These are phyloP conservation scores for Xenopus borealis DNA, from an alignment of 2,113 vertebrate species.

Conservation along the genomic window DNA sequence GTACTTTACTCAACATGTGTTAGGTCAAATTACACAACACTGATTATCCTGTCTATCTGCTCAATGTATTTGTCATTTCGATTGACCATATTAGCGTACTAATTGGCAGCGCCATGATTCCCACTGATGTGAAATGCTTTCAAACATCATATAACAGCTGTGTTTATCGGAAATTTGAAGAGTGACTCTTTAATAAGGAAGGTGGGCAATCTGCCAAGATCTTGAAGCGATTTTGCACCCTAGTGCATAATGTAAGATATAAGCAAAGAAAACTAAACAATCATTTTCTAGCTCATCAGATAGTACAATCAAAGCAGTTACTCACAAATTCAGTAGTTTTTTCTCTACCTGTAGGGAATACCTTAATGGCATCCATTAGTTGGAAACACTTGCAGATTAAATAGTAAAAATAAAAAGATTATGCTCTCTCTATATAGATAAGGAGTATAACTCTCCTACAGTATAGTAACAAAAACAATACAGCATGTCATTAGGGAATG, in stretches of 20 bases:
- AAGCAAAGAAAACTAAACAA: slow-evolving; percentile 57
- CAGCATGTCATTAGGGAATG: slow-evolving; percentile 16
- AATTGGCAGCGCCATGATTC: slow-evolving; percentile 57
- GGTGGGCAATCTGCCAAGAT: slow-evolving; percentile 59
- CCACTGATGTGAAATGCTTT: slow-evolving; percentile 60
- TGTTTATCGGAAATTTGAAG: slow-evolving; percentile 61
- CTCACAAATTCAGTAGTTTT: slow-evolving; percentile 18
- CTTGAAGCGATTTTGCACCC: slow-evolving; percentile 60
- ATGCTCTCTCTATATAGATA: slow-evolving; percentile 1
- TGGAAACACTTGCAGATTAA: slow-evolving; percentile 20
- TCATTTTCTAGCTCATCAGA: slow-evolving; percentile 26
- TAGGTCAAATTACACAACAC: slow-evolving; percentile 53
- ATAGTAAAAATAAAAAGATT: slow-evolving; percentile 8
- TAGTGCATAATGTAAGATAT: slow-evolving; percentile 51
- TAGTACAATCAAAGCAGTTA: slow-evolving; percentile 19
- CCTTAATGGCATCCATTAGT: slow-evolving; percentile 43
- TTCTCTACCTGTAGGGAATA: slow-evolving; percentile 39
- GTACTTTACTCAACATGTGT: slow-evolving; percentile 42
- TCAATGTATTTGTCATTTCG: slow-evolving; percentile 56
- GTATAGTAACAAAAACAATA: neutral
- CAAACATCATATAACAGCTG: slow-evolving; percentile 59
- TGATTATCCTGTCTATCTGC: slow-evolving; percentile 50
- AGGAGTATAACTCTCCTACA: slow-evolving; percentile 3
- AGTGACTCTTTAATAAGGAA: slow-evolving; percentile 66
- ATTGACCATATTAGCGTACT: slow-evolving; percentile 54